A percentile compares a stretch with the other conserved stretches of the same genome.
These are phyloP conservation scores for Microchirus variegatus DNA, from an alignment of 2,797 vertebrate genomes.

Conservation along the genomic window DNA sequence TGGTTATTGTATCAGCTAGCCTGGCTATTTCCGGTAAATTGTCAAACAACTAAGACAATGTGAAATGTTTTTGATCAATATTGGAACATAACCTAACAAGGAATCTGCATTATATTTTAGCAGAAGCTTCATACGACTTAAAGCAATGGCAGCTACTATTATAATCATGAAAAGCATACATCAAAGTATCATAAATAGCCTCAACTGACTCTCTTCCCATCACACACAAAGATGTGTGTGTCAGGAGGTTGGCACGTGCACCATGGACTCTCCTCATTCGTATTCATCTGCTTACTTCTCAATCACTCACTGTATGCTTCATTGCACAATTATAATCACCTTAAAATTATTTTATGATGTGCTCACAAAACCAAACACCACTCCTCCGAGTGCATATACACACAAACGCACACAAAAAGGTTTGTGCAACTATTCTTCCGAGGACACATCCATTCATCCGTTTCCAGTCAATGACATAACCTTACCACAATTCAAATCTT, in stretches of 20 bases:
- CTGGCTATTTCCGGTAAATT: no score
- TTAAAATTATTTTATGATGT: conserved; percentile 74
- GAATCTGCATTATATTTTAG: no score
- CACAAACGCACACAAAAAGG: neutral
- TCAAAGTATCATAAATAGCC: conserved; percentile 51
- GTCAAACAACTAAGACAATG: no score
- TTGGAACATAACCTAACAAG: no score
- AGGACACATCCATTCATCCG: no score
- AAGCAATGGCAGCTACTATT: conserved; percentile 42
- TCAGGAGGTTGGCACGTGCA: neutral
- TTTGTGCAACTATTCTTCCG: no score
- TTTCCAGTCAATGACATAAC: no score
- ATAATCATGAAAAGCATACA: conserved; percentile 53
- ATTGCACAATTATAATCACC: conserved; percentile 79
- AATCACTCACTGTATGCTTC: conserved; percentile 70
- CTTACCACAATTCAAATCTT: no score
- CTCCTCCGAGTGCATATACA: conserved; percentile 3
- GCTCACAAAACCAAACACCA: conserved; percentile 60
- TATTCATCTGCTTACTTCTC: conserved; percentile 70
- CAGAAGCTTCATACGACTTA: conserved; percentile 5
- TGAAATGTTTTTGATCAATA: no score
- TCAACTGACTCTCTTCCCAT: conserved; percentile 1
- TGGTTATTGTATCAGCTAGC: no score
- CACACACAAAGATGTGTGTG: neutral
- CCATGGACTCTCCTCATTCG: conserved; percentile 56